phyloP scores from a whole-genome alignment of 1,140 invertebrate species.

The Medauroidea extradentata region DNA sequence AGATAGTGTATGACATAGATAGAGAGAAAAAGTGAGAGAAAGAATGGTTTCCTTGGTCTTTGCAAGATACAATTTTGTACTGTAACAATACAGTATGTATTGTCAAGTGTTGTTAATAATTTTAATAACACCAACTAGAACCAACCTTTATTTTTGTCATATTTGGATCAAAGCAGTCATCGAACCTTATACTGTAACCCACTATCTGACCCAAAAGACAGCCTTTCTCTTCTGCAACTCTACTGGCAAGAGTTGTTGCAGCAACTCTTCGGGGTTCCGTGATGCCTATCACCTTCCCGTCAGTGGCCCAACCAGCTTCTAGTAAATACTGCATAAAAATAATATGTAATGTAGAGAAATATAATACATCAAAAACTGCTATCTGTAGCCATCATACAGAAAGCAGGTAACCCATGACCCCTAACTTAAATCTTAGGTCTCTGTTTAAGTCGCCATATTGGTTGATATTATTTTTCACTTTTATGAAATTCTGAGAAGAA shows the following conservation, averaged over 20 bases:
- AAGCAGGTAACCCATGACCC: no score
- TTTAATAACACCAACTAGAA: no score
- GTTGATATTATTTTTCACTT: no score
- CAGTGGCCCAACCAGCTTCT: conserved; percentile 81
- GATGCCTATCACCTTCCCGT: conserved; percentile 72
- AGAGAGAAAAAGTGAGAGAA: no score
- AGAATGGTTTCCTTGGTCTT: no score
- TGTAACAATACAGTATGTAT: no score
- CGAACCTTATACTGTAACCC: conserved; percentile 92
- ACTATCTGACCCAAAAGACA: conserved; percentile 74
- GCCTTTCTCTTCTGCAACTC: conserved; percentile 88
- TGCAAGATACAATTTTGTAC: no score
- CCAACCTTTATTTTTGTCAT: conserved; percentile 81
- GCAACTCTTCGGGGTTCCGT: conserved; percentile 91
- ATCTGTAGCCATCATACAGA: neutral
- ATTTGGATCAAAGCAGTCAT: conserved; percentile 61
- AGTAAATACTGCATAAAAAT: conserved; percentile 69
- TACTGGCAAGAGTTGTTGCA: conserved; percentile 78
- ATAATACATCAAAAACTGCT: neutral
- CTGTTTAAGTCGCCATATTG: no score
- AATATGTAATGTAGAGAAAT: conserved; percentile 7
- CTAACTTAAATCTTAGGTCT: no score
- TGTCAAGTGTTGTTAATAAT: no score
- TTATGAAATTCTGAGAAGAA: no score
- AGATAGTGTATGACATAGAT: no score